phyloP scores from a whole-genome alignment of 2,797 vertebrate genomes.

The Salarias fasciatus region DNA sequence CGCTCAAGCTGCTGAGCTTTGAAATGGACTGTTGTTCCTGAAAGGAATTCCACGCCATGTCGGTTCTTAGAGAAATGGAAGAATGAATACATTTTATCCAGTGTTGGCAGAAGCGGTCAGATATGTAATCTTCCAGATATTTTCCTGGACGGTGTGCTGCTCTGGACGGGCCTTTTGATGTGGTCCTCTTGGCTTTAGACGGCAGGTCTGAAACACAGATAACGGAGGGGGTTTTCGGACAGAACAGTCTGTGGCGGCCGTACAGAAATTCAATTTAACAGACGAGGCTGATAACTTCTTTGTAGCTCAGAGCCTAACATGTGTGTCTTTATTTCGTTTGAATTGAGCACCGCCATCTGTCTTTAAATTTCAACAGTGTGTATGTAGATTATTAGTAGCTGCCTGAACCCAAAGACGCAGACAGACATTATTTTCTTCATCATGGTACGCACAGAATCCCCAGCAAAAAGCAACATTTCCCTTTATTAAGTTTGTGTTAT shows the following conservation, averaged over 20 bases:
- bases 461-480: too few relatives aligned
- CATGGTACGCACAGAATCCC: too few relatives aligned
- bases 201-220: constrained; percentile 15
- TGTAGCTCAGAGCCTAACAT: neutral
- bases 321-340: neutral
- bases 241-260: neutral
- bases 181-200: neutral
- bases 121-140: neutral
- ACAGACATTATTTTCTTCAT: too few relatives aligned
- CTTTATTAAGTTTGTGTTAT: too few relatives aligned
- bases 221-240: neutral
- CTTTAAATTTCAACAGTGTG: neutral
- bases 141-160: neutral
- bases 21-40: neutral
- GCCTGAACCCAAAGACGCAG: too few relatives aligned
- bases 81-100: neutral
- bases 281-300: neutral
- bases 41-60: neutral
- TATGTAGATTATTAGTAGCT: too few relatives aligned
- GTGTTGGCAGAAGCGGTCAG: neutral
- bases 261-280: constrained; percentile 8
- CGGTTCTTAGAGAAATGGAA: neutral
- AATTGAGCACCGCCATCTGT: neutral
- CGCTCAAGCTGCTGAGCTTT: neutral
- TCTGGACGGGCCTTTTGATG: constrained; percentile 1